Evolutionary conservation across 2,113 vertebrate genomes (phyloP), one percentile per base, ranked within the genome.

Genomic region (Myrmecophaga tridactyla): DNA sequence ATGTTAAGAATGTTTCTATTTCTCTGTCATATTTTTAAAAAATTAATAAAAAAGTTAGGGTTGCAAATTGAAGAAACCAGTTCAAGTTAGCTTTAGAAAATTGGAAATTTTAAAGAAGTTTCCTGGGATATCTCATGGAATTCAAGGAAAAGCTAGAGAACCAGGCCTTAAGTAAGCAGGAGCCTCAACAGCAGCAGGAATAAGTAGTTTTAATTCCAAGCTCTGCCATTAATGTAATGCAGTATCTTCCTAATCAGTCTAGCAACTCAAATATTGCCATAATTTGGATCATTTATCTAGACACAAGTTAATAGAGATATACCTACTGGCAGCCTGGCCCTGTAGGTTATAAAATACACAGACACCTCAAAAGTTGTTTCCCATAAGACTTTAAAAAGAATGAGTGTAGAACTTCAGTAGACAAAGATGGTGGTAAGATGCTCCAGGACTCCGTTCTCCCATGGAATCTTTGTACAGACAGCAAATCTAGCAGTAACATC

Each of bases 21-120:
- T n/a, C n/a, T n/a, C n/a, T n/a, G n/a, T n/a, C n/a, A n/a, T n/a
- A n/a, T n/a, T n/a, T n/a, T n/a, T n/a, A n/a, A n/a, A n/a, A n/a
- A n/a, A n/a, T n/a, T n/a, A n/a, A n/a, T n/a, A n/a, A n/a, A n/a
- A n/a, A n/a, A n/a, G n/a, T n/a, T 51, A 46, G 11, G 41, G 6
- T 65, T 90, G 43, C n/a, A 93, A 91, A 93, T 82, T 75, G 81
- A 93, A 80, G 36, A 48, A 81, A 51, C 9, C 29, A 81, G 84
- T 2, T 78, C 21, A 94, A 80, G 7, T 1, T 94, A 85, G 46
- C 34, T 89, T 69, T 76, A 56, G 23, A 25, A 60, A 97, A 58
- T 20, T 31, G 20, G 5, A n/a, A 84, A 25, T 29, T 39, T 48
- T 94, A 34, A 17, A 39, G 53, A 92, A 86, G 1, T 0, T 18